A percentile compares a stretch with the other conserved stretches of the same genome.
phyloP scores from a whole-genome alignment of 2,113 vertebrate genomes.

The Noturus placidus region DNA sequence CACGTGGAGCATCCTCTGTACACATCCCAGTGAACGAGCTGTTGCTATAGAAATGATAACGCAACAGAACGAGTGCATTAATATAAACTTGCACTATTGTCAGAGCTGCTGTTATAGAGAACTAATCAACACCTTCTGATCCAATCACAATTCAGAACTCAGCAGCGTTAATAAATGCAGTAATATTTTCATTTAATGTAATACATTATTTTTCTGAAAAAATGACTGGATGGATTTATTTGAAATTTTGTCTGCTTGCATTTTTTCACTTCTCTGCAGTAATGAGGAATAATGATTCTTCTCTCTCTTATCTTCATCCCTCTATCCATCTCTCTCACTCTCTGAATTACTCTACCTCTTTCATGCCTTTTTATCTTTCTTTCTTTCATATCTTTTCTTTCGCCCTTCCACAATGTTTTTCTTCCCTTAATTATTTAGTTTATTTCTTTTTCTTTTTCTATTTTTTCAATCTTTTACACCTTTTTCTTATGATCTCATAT shows the following conservation, averaged over 20 bases:
- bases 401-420: not conserved
- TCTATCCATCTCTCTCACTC: slow-evolving; percentile 18
- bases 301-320: not conserved
- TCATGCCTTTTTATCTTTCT: not conserved
- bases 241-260: not conserved
- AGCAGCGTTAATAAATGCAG: not conserved
- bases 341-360: not conserved
- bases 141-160: not conserved
- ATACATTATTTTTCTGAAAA: not conserved
- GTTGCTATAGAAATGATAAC: not conserved
- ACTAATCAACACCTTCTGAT: not conserved
- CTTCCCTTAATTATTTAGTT: not conserved
- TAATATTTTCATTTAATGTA: not conserved
- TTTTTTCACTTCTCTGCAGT: not conserved
- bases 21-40: not conserved
- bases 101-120: not conserved
- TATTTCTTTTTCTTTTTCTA: not conserved
- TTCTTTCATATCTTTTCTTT: not conserved
- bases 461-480: not conserved
- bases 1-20: too few relatives aligned
- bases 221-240: not conserved
- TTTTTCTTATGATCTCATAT: not conserved
- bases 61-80: not conserved
- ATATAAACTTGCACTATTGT: not conserved
- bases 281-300: slow-evolving; percentile 25